Evolutionary conservation across 2,797 vertebrate genomes (phyloP), one percentile per base, ranked within the genome.

Genomic region (Protosalanx chinensis): DNA sequence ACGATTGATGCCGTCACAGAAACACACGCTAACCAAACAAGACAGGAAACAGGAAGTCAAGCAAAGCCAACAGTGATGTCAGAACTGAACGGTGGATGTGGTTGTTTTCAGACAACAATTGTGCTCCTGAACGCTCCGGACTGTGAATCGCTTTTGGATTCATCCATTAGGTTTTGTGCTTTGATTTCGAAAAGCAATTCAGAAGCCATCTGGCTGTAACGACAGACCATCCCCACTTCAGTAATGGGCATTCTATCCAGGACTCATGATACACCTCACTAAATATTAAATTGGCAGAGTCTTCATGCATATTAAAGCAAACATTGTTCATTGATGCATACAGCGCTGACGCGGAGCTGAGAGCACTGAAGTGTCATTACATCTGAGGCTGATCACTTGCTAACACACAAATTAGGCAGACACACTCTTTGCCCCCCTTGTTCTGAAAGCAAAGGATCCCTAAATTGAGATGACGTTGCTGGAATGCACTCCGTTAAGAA

Each of bases 151-250:
- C 20, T 61, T 46, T 12, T 32, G 59, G 33, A 74, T 70, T 70
- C 16, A n/a, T 60, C 20, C 15, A 59, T 30, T 53, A 64, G 51
- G 23, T 67, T 41, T 59, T 33, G 6, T 51, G 68, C 59, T 69
- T 78, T 74, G 59, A 76, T 73, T 83, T 67, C 16, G 75, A 71
- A 68, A 77, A 84, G 59, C 30, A 15, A 76, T 84, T 75, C 65
- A 76, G 72, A 79, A 72, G 30, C 35, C 72, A 70, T 64, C 15
- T 15, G 72, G 10, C 58, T 75, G 70, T 27, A 53, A 72, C 56
- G 29, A 77, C 73, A 66, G 57, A 78, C 66, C 33, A 23, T 33
- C 66, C 20, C 73, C 49, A 73, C 84, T 83, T 76, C 72, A 67
- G 27, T 37, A 12, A 29, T 68, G 16, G 74, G 74, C 69, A 73